phyloP scores from a whole-genome alignment of 2,888 invertebrate species.

The Eupeodes luniger region DNA sequence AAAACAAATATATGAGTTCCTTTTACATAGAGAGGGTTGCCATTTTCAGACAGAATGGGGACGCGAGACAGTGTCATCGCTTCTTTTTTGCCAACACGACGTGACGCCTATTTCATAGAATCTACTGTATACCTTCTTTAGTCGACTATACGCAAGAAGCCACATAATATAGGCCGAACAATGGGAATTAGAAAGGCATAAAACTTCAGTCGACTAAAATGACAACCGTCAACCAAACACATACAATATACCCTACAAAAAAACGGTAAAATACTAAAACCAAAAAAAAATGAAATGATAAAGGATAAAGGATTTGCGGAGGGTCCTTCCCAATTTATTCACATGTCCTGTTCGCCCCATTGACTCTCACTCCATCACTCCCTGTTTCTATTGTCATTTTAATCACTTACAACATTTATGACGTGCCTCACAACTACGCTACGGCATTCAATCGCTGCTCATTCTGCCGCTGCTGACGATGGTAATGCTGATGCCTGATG shows the following conservation, averaged over 20 bases:
- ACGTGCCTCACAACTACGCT: conserved; percentile 63
- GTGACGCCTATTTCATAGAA: conserved; percentile 4
- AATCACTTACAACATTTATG: conserved; percentile 74
- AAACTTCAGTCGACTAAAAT: conserved; percentile 36
- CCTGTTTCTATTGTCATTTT: conserved; percentile 66
- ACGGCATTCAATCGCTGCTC: conserved; percentile 37
- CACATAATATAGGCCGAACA: conserved; percentile 38
- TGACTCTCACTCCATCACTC: conserved; percentile 29
- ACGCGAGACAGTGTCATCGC: conserved; percentile 41
- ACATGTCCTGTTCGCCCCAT: conserved; percentile 36
- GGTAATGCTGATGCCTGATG: neutral
- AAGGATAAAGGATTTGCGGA: conserved; percentile 5
- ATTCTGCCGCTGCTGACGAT: neutral
- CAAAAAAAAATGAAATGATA: neutral
- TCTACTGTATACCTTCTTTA: neutral
- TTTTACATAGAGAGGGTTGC: conserved; percentile 7
- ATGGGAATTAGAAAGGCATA: conserved; percentile 65
- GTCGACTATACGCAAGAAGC: neutral
- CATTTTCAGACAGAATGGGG: conserved; percentile 49
- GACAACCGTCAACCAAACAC: conserved; percentile 28
- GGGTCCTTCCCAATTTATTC: conserved; percentile 58
- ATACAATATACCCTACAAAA: neutral
- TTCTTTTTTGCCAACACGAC: neutral
- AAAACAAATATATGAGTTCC: conserved; percentile 15
- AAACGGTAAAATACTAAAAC: neutral